Percentiles rank a stretch among this genome's conserved stretches.
Evolutionary conservation across 2,888 invertebrate genomes (phyloP).

Genomic region (Altica lythri): DNA sequence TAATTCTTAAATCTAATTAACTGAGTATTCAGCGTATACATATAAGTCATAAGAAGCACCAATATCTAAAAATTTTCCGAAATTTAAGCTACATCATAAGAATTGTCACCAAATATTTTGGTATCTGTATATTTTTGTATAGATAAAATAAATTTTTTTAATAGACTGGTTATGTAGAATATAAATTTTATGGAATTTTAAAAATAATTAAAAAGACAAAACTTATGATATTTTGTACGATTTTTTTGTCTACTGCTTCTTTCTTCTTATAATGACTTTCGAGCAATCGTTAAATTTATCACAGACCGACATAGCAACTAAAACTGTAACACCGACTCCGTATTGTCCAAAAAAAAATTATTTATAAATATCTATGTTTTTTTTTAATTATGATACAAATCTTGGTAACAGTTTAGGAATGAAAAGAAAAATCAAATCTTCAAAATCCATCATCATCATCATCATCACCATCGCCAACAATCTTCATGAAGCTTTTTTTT

Average conservation of each 20-base stretch:
- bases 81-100: slow-evolving; percentile 28
- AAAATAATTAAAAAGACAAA: slow-evolving; percentile 5
- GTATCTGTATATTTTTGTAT: too few relatives aligned
- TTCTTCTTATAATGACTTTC: slow-evolving; percentile 49
- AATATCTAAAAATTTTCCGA: slow-evolving; percentile 40
- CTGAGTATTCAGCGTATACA: slow-evolving; percentile 57
- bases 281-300: slow-evolving; percentile 56
- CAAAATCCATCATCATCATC: too few relatives aligned
- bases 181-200: too few relatives aligned
- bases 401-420: too few relatives aligned
- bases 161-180: too few relatives aligned
- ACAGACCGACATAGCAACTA: slow-evolving; percentile 59
- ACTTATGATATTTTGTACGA: slow-evolving; percentile 2
- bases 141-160: too few relatives aligned
- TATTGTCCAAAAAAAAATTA: slow-evolving; percentile 27
- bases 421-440: too few relatives aligned
- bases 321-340: slow-evolving; percentile 45
- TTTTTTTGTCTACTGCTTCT: slow-evolving; percentile 30
- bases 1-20: slow-evolving; percentile 34
- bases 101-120: slow-evolving; percentile 19
- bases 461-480: too few relatives aligned
- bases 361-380: too few relatives aligned
- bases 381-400: too few relatives aligned
- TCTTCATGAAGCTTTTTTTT: too few relatives aligned
- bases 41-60: slow-evolving; percentile 56